phyloP scores from a whole-genome alignment of 2,113 vertebrate species.

The Calonectris borealis region DNA sequence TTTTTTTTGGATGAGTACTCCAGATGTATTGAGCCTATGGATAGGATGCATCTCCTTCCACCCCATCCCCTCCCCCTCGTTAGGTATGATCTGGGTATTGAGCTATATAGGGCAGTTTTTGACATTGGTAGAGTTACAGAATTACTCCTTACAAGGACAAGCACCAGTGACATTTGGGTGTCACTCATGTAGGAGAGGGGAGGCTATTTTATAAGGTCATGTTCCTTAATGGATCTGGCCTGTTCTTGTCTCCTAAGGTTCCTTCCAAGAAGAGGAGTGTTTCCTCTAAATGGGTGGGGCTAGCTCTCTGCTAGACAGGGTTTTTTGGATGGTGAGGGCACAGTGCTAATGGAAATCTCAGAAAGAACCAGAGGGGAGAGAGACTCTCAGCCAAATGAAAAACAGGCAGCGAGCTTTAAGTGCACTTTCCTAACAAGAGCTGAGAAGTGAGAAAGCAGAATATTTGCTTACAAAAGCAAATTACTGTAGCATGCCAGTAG shows the following conservation, averaged over 20 bases:
- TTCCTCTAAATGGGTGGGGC: not conserved
- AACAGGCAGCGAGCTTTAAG: not conserved
- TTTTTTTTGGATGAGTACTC: not conserved
- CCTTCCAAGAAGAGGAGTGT: not conserved
- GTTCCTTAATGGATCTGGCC: not conserved
- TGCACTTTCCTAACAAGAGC: not conserved
- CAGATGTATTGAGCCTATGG: not conserved
- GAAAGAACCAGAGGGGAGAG: not conserved
- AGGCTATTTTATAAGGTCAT: not conserved
- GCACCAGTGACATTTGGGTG: not conserved
- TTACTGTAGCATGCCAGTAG: not conserved
- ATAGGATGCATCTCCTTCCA: not conserved
- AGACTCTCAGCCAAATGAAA: not conserved
- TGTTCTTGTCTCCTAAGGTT: not conserved
- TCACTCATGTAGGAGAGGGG: not conserved
- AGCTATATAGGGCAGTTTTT: not conserved
- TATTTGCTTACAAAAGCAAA: not conserved
- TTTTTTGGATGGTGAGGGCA: not conserved
- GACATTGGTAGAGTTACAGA: not conserved
- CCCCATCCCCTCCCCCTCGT: not conserved
- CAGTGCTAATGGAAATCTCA: not conserved
- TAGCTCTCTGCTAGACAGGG: not conserved
- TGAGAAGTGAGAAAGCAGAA: not conserved
- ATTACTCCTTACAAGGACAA: not conserved
- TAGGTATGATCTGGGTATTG: not conserved